These are phyloP conservation scores for Auanema sp. DNA, from an alignment of 2,888 invertebrate species.

Conservation along the genomic window DNA sequence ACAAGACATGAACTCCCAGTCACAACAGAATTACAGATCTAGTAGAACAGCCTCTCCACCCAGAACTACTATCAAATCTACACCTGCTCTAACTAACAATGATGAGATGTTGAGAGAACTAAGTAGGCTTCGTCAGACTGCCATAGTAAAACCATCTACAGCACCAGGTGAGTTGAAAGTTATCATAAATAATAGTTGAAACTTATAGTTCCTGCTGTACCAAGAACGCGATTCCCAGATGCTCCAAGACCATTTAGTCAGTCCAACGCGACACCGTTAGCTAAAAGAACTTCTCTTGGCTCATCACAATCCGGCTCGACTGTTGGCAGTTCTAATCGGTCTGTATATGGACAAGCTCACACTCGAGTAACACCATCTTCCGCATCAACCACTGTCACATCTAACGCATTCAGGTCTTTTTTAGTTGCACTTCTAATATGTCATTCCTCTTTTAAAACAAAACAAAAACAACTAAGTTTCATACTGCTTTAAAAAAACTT, in stretches of 20 bases:
- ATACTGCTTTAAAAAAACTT: background rate
- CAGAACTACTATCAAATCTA: background rate
- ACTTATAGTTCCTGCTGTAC: background rate
- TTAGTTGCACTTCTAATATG: slow-evolving; percentile 1
- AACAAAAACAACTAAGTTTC: background rate
- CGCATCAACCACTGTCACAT: slow-evolving; percentile 18
- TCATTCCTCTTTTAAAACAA: background rate
- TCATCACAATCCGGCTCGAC: slow-evolving; percentile 7
- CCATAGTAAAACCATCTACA: slow-evolving; percentile 20
- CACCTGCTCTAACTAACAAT: background rate
- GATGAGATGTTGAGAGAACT: slow-evolving; percentile 34
- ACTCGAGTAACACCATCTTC: slow-evolving; percentile 7
- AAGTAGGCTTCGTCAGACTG: slow-evolving; percentile 34
- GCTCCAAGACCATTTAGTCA: background rate
- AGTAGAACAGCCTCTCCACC: slow-evolving; percentile 1
- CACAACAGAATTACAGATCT: background rate
- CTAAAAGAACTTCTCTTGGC: slow-evolving; percentile 16
- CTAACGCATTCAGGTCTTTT: slow-evolving; percentile 23
- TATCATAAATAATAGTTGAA: background rate
- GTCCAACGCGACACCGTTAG: slow-evolving; percentile 4
- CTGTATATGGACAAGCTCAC: slow-evolving; percentile 15
- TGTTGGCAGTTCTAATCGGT: slow-evolving; percentile 13
- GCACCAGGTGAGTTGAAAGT: background rate
- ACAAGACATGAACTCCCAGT: slow-evolving; percentile 2
- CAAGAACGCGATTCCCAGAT: too few species aligned